Conservation (phyloP, 2,113 vertebrate species). For the Macrotus californicus region DNA sequence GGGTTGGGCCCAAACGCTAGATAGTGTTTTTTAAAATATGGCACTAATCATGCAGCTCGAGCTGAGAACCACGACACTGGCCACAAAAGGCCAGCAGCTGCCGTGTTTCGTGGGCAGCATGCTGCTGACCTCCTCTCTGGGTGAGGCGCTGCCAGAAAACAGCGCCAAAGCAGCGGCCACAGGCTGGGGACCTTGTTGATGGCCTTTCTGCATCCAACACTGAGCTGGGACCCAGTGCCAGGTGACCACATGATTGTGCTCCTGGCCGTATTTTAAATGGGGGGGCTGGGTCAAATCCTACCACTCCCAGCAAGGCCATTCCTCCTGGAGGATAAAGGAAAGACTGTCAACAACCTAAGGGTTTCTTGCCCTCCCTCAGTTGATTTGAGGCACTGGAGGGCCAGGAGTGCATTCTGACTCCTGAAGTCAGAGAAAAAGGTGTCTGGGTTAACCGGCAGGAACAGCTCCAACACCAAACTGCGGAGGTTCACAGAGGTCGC, state of each 20-base stretch:
- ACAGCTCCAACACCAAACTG: not conserved
- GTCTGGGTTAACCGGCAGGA: not conserved
- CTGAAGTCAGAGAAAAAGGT: not conserved
- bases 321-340: not conserved
- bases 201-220: conserved; percentile 28
- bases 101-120: not conserved
- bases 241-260: not conserved
- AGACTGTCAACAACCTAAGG: not conserved
- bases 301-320: not conserved
- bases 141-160: conserved; percentile 28
- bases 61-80: not conserved
- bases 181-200: not conserved
- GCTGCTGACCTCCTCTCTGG: not conserved
- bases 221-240: conserved; percentile 17
- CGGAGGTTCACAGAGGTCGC: not conserved
- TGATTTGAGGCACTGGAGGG: not conserved
- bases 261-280: not conserved
- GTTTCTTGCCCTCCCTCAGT: not conserved
- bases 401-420: not conserved
- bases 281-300: not conserved
- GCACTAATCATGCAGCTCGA: not conserved
- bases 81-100: not conserved
- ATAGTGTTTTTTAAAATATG: not conserved
- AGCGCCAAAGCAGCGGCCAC: not conserved
- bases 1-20: not conserved